Evolutionary conservation across 1,140 invertebrate species (phyloP).

Genomic region (Acromyrmex heyeri): DNA sequence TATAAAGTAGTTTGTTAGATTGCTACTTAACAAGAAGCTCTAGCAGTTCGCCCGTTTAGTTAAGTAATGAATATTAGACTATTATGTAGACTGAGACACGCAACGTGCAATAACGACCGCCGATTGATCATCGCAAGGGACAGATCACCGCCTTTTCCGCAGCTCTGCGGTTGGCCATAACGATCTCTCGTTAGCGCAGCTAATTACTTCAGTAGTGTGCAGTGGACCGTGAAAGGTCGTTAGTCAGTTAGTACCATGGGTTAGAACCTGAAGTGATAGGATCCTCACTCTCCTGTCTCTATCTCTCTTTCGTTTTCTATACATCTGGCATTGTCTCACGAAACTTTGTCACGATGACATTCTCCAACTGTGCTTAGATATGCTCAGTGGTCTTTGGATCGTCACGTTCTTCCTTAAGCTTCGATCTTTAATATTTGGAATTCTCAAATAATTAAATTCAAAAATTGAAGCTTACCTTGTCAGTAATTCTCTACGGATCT

Average conservation of each 20-base stretch:
- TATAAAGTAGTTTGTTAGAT: too few species aligned
- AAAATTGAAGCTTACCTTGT: neutral
- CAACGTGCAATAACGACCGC: neutral
- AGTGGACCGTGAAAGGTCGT: slow-evolving; percentile 72
- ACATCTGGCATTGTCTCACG: slow-evolving; percentile 7
- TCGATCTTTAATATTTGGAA: neutral
- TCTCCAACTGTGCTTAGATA: slow-evolving; percentile 5
- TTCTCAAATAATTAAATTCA: neutral
- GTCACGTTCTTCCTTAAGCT: neutral
- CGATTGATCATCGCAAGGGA: slow-evolving; percentile 61
- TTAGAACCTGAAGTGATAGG: slow-evolving; percentile 59
- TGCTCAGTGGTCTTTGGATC: neutral
- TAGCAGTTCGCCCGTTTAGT: neutral
- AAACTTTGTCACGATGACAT: slow-evolving; percentile 26
- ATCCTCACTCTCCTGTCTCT: neutral
- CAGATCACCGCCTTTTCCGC: slow-evolving; percentile 70
- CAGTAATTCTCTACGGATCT: neutral
- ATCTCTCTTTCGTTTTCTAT: slow-evolving; percentile 17
- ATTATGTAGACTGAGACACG: slow-evolving; percentile 9
- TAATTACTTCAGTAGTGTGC: slow-evolving; percentile 71
- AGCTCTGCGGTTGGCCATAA: slow-evolving; percentile 66
- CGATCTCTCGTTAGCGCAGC: slow-evolving; percentile 74
- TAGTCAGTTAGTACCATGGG: slow-evolving; percentile 70
- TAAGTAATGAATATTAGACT: slow-evolving; percentile 24
- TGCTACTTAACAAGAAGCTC: too few species aligned